A percentile compares a stretch with the other conserved stretches of the same genome.
These are phyloP conservation scores for Eupeodes latifasciatus DNA, from an alignment of 2,888 invertebrate genomes.

Conservation along the genomic window DNA sequence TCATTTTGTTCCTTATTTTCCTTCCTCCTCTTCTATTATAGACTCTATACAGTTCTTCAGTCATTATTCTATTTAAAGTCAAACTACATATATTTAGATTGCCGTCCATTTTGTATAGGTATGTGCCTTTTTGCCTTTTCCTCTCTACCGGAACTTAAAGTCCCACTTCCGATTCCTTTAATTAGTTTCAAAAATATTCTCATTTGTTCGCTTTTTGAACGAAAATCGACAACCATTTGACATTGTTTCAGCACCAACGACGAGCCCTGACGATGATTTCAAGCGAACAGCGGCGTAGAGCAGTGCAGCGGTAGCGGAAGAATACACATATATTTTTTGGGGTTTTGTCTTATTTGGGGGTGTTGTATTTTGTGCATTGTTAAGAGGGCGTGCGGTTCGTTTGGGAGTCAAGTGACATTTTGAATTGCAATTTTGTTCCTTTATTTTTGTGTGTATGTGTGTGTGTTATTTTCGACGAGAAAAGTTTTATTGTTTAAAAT, in stretches of 20 bases:
- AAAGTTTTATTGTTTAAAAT: slow-evolving; percentile 24
- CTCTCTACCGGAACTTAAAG: slow-evolving; percentile 44
- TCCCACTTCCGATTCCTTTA: slow-evolving; percentile 64
- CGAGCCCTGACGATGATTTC: background rate
- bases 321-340: background rate
- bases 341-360: slow-evolving; percentile 29
- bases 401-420: slow-evolving; percentile 19
- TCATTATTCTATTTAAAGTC: too few species aligned
- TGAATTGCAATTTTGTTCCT: slow-evolving; percentile 3
- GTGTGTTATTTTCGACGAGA: slow-evolving; percentile 1
- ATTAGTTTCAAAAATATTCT: slow-evolving; percentile 68
- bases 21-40: background rate
- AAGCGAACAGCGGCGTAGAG: too few species aligned
- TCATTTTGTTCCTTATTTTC: background rate
- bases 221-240: slow-evolving; percentile 52
- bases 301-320: too few species aligned
- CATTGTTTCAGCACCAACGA: slow-evolving; percentile 46
- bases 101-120: background rate
- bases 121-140: too few species aligned
- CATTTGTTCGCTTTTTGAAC: slow-evolving; percentile 11
- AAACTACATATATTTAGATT: too few species aligned
- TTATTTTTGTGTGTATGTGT: background rate
- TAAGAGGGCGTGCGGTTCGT: slow-evolving; percentile 6
- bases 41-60: background rate
- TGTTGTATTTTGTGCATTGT: slow-evolving; percentile 1